A percentile compares a stretch with the other conserved stretches of the same genome.
These are phyloP conservation scores for Melopsittacus undulatus DNA, from an alignment of 2,797 vertebrate genomes.

Conservation along the genomic window DNA sequence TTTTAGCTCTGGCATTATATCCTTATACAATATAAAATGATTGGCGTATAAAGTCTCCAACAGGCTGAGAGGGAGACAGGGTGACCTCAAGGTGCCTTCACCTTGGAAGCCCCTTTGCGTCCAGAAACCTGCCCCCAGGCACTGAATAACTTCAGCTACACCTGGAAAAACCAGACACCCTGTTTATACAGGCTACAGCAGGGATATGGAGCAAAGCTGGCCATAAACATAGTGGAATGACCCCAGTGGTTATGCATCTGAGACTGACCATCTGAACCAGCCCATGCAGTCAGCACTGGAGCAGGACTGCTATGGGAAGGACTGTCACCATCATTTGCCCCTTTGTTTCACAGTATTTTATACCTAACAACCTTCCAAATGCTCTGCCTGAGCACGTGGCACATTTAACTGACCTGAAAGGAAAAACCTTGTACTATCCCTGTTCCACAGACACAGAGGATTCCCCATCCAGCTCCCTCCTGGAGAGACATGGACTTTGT, in stretches of 20 bases:
- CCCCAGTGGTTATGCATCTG: not conserved
- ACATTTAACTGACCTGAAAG: too few relatives aligned
- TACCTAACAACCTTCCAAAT: too few relatives aligned
- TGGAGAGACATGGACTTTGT: not conserved
- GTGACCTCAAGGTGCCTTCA: rapidly evolving
- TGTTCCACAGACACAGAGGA: not conserved
- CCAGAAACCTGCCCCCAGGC: not conserved
- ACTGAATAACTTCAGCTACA: not conserved
- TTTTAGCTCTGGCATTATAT: not conserved
- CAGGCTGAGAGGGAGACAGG: rapidly evolving
- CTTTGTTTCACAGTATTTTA: not conserved
- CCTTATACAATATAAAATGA: not conserved
- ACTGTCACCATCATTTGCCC: not conserved
- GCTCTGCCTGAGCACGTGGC: not conserved
- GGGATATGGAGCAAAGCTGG: not conserved
- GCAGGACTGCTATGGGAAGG: too few relatives aligned
- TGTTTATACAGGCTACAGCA: rapidly evolving
- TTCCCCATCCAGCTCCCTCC: not conserved
- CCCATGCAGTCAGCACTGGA: not conserved
- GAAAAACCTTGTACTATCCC: not conserved
- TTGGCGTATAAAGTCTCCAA: not conserved
- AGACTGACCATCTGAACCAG: not conserved
- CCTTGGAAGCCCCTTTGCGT: not conserved
- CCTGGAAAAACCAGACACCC: not conserved
- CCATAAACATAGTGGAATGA: rapidly evolving